Conservation (phyloP, 2,113 vertebrate genomes). For the Perccottus glenii region DNA sequence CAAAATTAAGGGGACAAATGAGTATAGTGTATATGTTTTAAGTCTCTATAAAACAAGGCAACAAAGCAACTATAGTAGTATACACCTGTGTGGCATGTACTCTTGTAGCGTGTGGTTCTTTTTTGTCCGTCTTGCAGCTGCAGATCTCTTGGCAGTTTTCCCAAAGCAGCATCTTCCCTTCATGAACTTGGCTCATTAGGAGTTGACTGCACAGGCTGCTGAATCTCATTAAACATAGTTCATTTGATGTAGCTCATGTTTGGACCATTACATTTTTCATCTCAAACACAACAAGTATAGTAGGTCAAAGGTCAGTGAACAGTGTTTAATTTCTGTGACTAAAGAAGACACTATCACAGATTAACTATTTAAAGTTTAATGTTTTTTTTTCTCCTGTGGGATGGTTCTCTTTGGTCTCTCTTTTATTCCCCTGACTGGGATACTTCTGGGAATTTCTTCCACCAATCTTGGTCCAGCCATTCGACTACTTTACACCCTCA, state of each 20-base stretch:
- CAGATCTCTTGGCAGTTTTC: slow-evolving; percentile 39
- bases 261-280: slow-evolving; percentile 22
- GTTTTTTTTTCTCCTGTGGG: neutral
- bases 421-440: too few relatives aligned
- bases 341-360: neutral
- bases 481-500: too few relatives aligned
- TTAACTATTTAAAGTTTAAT: neutral
- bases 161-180: slow-evolving; percentile 38
- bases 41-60: too few relatives aligned
- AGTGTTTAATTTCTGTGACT: neutral
- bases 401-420: neutral
- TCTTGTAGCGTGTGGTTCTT: neutral
- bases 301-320: slow-evolving; percentile 1
- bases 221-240: slow-evolving; percentile 41
- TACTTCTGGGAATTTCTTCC: too few relatives aligned
- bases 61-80: too few relatives aligned
- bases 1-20: too few relatives aligned
- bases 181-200: slow-evolving; percentile 26
- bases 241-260: slow-evolving; percentile 57
- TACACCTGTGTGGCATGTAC: too few relatives aligned
- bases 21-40: too few relatives aligned
- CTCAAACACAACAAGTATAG: slow-evolving; percentile 10
- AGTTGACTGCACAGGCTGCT: neutral
- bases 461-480: too few relatives aligned
- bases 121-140: neutral